Conservation (phyloP, 1,140 invertebrate genomes). For the Microplitis demolitor region DNA sequence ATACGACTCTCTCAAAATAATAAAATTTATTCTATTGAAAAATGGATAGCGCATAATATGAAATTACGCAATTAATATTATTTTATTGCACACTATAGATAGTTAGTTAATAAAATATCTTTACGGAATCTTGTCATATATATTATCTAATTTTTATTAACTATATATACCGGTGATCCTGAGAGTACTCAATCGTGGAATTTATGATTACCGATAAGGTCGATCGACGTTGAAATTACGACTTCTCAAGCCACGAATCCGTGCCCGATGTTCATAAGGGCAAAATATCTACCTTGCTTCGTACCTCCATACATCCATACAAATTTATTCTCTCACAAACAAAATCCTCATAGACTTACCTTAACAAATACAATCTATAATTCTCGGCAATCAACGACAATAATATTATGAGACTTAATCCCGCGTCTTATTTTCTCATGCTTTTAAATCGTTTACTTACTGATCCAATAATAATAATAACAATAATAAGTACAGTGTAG, state of each 20-base stretch:
- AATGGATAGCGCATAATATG: no score
- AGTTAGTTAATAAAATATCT: neutral
- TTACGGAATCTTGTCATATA: neutral
- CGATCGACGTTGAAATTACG: constrained; percentile 13
- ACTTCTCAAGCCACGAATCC: constrained; percentile 6
- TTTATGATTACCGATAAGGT: constrained; percentile 23
- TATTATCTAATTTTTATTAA: neutral
- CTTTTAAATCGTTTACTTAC: neutral
- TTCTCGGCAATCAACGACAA: neutral
- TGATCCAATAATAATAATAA: no score
- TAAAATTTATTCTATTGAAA: no score
- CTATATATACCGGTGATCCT: neutral
- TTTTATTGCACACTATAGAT: no score
- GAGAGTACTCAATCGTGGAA: constrained; percentile 12
- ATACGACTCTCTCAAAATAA: no score
- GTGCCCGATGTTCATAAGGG: neutral
- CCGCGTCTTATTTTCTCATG: neutral
- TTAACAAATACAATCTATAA: neutral
- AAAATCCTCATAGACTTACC: neutral
- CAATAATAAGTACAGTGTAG: neutral
- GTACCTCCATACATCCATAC: neutral
- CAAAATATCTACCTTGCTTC: neutral
- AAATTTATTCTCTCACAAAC: neutral
- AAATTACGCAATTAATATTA: no score
- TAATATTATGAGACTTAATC: neutral